Evolutionary conservation across 1,140 invertebrate species (phyloP).

Genomic region (Theocolax elegans): DNA sequence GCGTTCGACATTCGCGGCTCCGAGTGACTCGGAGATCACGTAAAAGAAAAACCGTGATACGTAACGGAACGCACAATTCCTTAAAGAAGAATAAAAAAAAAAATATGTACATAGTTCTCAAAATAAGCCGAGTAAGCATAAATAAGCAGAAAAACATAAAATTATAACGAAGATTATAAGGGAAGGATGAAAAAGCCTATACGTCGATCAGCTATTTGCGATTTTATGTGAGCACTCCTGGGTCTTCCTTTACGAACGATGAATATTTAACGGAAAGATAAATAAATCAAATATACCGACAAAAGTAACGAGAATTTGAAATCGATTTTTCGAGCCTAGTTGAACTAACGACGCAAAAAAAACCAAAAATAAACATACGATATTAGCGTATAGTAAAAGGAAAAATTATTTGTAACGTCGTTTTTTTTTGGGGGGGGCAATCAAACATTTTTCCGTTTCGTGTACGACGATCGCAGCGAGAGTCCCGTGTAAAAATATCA

Average conservation of each 20-base stretch:
- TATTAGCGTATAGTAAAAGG: background rate
- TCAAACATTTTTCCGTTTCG: too few species aligned
- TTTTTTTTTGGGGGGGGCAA: too few species aligned
- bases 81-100: slow-evolving; percentile 10
- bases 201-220: background rate
- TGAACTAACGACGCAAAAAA: background rate
- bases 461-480: too few species aligned
- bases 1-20: too few species aligned
- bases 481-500: too few species aligned
- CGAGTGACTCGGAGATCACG: background rate
- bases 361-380: background rate
- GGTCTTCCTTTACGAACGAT: background rate
- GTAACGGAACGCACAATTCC: slow-evolving; percentile 39
- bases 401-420: background rate
- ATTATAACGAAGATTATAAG: background rate
- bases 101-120: slow-evolving; percentile 20
- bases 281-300: background rate
- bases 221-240: slow-evolving; percentile 11
- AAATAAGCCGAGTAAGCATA: background rate
- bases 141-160: slow-evolving; percentile 15
- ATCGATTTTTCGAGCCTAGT: background rate
- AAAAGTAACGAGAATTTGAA: background rate
- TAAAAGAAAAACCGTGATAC: slow-evolving; percentile 29
- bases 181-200: background rate
- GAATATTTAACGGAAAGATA: background rate